Base-by-base conservation (phyloP, 2,888 invertebrate species). In the Euzophera pinguis region DNA sequence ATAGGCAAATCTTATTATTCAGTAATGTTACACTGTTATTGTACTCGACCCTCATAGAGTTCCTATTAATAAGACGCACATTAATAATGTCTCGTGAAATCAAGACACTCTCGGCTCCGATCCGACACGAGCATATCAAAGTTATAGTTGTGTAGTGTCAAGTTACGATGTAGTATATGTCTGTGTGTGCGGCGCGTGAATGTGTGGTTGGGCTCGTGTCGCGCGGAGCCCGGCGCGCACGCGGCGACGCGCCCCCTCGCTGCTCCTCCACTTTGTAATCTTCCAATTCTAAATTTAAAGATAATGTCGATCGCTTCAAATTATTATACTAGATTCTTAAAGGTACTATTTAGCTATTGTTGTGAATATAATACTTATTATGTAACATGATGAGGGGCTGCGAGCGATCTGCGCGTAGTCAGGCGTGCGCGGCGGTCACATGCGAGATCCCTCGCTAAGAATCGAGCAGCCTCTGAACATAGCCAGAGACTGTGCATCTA, bases 291-390 rank as follows among this genome's bases (percentile, higher is more conserved):
- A 85, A 79, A 84, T 78, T 78, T 76, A 72, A 69, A 69, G 63
- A 68, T 78, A 76, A 34, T 75, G 75, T 78, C 79, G 75, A 83
- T 78, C 78, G 89, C 89, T 89, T 87, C 69, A 79, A 81, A 74
- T 78, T 77, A 79, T 80, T 78, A 84, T 78, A 73, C 73, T 86
- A 87, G 81, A 79, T 65, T 78, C 74, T 77, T 84, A 81, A 78
- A 77, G 77, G 81, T 78, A 81, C 72, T 81, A 80, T 79, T 79
- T 84, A 87, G 88, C 82, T 78, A 77, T 81, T 80, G 83, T 78
- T 79, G 84, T 77, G 80, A 77, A 73, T 76, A 76, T 67, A 61
- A 64, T 45, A 69, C 70, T n/a, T n/a, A n/a, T n/a, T 67, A 57
- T 63, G 71, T 70, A 63, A 56, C 60, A 59, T 59, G 49, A 55